Percentiles rank a stretch among this genome's conserved stretches.
These are phyloP conservation scores for Plusia festucae DNA, from an alignment of 2,888 invertebrate genomes.

Conservation along the genomic window DNA sequence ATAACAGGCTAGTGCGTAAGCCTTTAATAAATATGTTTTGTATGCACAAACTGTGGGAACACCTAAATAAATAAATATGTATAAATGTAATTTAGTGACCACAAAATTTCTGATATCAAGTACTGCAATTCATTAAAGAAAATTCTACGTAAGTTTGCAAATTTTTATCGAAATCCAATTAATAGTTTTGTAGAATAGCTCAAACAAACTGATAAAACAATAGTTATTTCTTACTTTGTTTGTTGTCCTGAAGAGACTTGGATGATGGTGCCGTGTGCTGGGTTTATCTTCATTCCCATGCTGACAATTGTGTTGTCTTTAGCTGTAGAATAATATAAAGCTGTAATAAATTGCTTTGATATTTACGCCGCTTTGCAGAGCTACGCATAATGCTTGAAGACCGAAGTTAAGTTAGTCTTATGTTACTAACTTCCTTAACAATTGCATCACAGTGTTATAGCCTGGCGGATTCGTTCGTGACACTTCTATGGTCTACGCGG, in stretches of 20 bases:
- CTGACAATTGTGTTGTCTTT: conserved; percentile 84
- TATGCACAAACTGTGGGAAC: no score
- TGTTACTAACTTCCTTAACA: not conserved
- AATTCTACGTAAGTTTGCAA: not conserved
- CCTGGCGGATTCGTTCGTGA: no score
- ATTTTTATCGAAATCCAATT: not conserved
- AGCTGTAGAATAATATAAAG: conserved; percentile 67
- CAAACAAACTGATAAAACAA: not conserved
- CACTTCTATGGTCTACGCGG: no score
- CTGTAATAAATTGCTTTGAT: conserved; percentile 12
- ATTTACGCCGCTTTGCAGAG: conserved; percentile 11
- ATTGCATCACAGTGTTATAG: no score
- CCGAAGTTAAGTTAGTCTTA: no score
- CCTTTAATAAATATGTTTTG: no score
- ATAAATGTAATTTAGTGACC: not conserved
- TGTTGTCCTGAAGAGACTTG: conserved; percentile 86
- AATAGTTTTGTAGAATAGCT: not conserved
- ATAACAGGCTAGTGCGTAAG: no score
- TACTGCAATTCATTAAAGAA: not conserved
- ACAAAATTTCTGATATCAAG: not conserved
- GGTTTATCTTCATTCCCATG: conserved; percentile 87
- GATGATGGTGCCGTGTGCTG: conserved; percentile 84
- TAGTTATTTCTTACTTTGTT: conserved; percentile 75
- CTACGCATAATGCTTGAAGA: conserved; percentile 19
- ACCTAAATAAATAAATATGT: no score